Evolutionary conservation across 1,140 invertebrate species (phyloP), one percentile per base, ranked within the genome.

Genomic region (Gonioctena quinquepunctata): DNA sequence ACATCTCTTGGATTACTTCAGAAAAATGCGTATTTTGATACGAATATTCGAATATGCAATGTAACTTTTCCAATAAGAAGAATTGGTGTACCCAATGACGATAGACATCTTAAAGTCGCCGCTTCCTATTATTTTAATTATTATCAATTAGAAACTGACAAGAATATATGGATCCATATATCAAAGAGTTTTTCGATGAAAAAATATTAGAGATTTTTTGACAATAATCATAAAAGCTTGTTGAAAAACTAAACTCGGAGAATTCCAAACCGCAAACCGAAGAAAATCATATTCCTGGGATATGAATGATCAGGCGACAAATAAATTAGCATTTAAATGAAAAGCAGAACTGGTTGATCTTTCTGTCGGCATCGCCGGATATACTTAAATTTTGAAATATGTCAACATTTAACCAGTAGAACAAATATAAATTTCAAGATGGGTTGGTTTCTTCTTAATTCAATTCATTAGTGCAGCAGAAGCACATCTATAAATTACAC

Each of bases 301-400:
- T 69, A 69, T 48, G 42, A 18, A 50, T 69, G 63, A 69, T 69
- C 56, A 63, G 52, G 49, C 60, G 48, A 50, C 27, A 69, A 49
- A 69, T 64, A 25, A 69, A 69, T 69, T 69, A 69, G 68, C 68
- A 69, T 69, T 69, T 69, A 63, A 60, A 69, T 69, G 64, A 62
- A 69, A 69, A 69, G 52, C 60, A 49, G 63, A 69, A 69, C 50
- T 52, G 26, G 61, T 33, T 60, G 54, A 60, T 67, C 48, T 68
- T 60, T 68, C 56, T 68, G 66, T 68, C 66, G 66, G 66, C 33
- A 28, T 68, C 42, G 16, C 13, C 13, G 25, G 13, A 50, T 22
- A 22, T 68, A 68, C 28, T 68, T 68, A 68, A 68, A 68, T 61
- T 60, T 68, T 68, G 60, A 68, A 68, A 68, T 68, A 68, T 68